A percentile compares a stretch with the other conserved stretches of the same genome.
Conservation (phyloP, 2,113 vertebrate genomes). For the Nyctibius bracteatus region DNA sequence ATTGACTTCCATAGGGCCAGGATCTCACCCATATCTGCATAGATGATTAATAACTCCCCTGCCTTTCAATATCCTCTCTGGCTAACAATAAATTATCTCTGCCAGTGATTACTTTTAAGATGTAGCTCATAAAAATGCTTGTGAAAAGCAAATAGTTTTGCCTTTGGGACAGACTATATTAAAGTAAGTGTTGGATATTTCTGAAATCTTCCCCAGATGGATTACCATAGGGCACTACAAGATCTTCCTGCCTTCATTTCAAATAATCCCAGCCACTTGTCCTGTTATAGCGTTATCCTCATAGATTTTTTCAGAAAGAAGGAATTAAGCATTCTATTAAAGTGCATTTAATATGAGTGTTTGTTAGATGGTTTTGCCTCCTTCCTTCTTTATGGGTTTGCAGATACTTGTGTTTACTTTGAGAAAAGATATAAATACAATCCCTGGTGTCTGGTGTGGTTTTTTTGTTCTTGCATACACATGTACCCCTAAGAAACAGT, state of each 20-base stretch:
- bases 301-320: background rate
- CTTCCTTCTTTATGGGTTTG: background rate
- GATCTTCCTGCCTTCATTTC: background rate
- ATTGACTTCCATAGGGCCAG: constrained; percentile 39
- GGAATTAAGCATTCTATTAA: background rate
- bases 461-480: too few relatives aligned
- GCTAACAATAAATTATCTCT: constrained; percentile 63
- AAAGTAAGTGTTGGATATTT: constrained; percentile 28
- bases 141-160: constrained; percentile 63
- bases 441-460: fast-evolving
- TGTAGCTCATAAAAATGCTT: constrained; percentile 63
- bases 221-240: constrained; percentile 3
- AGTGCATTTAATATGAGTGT: background rate
- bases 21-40: constrained; percentile 56
- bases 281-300: background rate
- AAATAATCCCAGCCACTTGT: background rate
- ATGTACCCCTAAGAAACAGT: background rate
- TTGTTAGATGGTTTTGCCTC: background rate
- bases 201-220: constrained; percentile 36
- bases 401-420: background rate
- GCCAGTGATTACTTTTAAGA: constrained; percentile 65
- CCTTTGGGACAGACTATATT: constrained; percentile 57
- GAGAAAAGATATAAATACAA: background rate
- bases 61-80: constrained; percentile 64
- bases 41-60: constrained; percentile 56